Conservation (phyloP, 1,140 invertebrate species). For the Microvelia longipes region DNA sequence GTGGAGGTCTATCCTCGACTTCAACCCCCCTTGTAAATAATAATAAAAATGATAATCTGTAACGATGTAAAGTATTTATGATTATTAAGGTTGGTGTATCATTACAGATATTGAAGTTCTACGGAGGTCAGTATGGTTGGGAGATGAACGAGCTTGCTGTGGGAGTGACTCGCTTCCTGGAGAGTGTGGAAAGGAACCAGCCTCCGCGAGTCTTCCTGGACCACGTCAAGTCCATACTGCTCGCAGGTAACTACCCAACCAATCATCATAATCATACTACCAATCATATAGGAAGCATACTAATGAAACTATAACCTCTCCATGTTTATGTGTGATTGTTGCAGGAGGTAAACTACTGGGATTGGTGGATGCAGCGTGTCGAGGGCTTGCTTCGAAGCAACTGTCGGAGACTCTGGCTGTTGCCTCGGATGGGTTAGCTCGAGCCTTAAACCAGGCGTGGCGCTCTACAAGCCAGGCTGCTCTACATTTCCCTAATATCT, state of each 20-base stretch:
- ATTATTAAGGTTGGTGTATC: not conserved
- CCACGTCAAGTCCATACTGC: not conserved
- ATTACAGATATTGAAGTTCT: not conserved
- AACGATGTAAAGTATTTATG: too few species aligned
- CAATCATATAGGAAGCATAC: too few species aligned
- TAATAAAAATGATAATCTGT: too few species aligned
- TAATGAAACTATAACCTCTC: too few species aligned
- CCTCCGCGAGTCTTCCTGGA: not conserved
- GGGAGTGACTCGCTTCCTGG: not conserved
- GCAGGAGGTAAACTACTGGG: not conserved
- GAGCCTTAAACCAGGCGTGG: not conserved
- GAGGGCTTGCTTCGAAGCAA: not conserved
- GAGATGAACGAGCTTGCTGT: not conserved
- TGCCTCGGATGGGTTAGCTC: not conserved
- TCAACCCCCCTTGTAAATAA: too few species aligned
- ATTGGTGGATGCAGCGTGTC: not conserved
- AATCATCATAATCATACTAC: too few species aligned
- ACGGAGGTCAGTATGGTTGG: not conserved
- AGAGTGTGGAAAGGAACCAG: not conserved
- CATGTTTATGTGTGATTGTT: too few species aligned
- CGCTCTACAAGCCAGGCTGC: not conserved
- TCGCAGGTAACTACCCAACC: not conserved
- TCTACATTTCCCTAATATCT: not conserved
- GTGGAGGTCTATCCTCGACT: too few species aligned
- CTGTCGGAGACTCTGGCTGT: not conserved